These are phyloP conservation scores for Macrosoma leucophasiata DNA, from an alignment of 2,888 invertebrate species.

Conservation along the genomic window DNA sequence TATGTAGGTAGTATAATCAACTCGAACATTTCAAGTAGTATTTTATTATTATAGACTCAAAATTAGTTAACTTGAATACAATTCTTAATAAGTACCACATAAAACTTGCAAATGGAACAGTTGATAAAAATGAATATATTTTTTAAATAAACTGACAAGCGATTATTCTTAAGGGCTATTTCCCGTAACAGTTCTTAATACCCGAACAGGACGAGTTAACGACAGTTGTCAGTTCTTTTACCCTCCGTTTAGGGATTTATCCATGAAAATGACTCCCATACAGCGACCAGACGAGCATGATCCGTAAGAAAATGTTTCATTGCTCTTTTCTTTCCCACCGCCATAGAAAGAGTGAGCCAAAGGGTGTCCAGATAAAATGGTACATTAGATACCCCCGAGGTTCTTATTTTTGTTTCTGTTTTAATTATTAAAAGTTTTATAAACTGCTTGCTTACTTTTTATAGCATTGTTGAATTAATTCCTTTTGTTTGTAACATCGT, in stretches of 20 bases:
- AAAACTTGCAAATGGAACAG: too few species aligned
- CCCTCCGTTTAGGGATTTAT: slow-evolving; percentile 50
- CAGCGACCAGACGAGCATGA: slow-evolving; percentile 38
- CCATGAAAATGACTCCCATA: slow-evolving; percentile 40
- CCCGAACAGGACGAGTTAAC: slow-evolving; percentile 63
- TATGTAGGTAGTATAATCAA: too few species aligned
- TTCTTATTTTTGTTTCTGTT: slow-evolving; percentile 68
- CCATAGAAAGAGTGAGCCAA: slow-evolving; percentile 9
- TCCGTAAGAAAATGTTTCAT: slow-evolving; percentile 29
- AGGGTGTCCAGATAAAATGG: slow-evolving; percentile 35
- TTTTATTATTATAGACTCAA: too few species aligned
- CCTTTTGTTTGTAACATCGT: slow-evolving; percentile 65
- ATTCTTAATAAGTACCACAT: too few species aligned
- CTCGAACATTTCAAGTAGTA: too few species aligned
- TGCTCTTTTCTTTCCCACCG: slow-evolving; percentile 7
- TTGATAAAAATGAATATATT: too few species aligned
- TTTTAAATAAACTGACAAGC: slow-evolving; percentile 26
- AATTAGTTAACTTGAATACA: too few species aligned
- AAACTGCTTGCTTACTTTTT: slow-evolving; percentile 74
- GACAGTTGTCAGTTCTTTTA: slow-evolving; percentile 65
- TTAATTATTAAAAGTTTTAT: slow-evolving; percentile 75
- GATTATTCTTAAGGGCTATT: slow-evolving; percentile 55
- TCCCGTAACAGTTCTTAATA: slow-evolving; percentile 61
- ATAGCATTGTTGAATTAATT: slow-evolving; percentile 70
- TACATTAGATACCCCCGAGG: slow-evolving; percentile 34